These are phyloP conservation scores for Sciurus carolinensis DNA, from an alignment of 2,797 vertebrate genomes.

Conservation along the genomic window DNA sequence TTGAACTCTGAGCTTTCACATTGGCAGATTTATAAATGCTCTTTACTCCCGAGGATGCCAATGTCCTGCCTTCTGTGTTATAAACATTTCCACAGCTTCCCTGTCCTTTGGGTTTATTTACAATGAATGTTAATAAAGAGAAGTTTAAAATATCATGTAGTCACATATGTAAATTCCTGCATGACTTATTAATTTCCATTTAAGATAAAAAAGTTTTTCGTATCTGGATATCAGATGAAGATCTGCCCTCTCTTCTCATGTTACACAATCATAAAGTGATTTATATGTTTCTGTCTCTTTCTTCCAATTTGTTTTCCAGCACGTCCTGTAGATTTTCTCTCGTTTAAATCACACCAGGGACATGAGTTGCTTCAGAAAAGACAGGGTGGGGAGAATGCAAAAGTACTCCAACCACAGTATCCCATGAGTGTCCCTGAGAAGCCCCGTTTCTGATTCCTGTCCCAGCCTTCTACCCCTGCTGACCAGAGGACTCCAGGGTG, in stretches of 20 bases:
- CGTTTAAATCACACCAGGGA: background rate
- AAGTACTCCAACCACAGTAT: background rate
- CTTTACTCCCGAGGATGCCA: background rate
- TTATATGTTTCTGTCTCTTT: background rate
- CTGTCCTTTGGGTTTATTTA: background rate
- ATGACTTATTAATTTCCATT: background rate
- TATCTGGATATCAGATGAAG: background rate
- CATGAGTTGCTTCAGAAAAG: background rate
- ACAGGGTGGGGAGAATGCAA: background rate
- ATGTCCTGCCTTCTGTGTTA: background rate
- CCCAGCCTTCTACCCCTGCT: accelerated
- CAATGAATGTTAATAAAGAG: background rate
- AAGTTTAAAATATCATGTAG: background rate
- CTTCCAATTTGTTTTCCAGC: background rate
- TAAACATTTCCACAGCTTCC: background rate
- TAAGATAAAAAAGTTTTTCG: background rate
- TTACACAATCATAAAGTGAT: background rate
- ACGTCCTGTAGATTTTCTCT: background rate
- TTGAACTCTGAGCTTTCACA: background rate
- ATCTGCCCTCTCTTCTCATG: background rate
- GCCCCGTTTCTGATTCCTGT: too few species aligned
- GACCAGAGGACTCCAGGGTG: too few species aligned
- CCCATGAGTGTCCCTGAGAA: background rate
- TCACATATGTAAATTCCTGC: background rate
- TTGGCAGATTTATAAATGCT: constrained; percentile 1